These are phyloP conservation scores for Geophilus truncorum DNA, from an alignment of 2,888 invertebrate genomes.

Conservation along the genomic window DNA sequence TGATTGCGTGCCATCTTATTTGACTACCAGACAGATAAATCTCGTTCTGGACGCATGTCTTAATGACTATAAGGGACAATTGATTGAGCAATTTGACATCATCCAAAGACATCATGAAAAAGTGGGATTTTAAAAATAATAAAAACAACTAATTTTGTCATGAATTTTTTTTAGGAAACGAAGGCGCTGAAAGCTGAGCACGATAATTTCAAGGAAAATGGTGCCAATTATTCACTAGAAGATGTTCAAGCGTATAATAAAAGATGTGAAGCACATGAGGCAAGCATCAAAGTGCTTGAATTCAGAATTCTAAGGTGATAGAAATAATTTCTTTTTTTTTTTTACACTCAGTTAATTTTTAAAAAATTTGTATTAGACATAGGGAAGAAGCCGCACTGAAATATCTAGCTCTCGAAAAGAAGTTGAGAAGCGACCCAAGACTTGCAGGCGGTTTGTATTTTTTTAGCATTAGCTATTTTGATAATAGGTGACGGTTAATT, in stretches of 20 bases:
- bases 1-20: background rate
- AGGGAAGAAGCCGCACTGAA: constrained; percentile 2
- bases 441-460: background rate
- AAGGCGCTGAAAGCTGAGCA: background rate
- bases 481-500: no score
- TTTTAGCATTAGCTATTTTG: background rate
- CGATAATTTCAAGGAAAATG: background rate
- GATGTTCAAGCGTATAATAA: background rate
- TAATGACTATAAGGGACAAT: background rate
- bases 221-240: background rate
- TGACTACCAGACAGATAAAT: background rate
- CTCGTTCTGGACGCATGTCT: background rate
- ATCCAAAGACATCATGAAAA: constrained; percentile 1
- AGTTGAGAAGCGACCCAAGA: background rate
- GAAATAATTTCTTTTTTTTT: background rate
- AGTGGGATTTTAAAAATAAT: background rate
- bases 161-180: background rate
- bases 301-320: background rate
- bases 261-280: background rate
- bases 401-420: background rate
- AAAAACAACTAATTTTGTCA: background rate
- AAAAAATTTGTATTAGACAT: background rate
- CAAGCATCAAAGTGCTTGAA: background rate
- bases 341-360: background rate
- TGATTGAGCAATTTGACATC: background rate